Conservation (phyloP, 2,113 vertebrate species). For the Pelvicachromis taeniatus region DNA sequence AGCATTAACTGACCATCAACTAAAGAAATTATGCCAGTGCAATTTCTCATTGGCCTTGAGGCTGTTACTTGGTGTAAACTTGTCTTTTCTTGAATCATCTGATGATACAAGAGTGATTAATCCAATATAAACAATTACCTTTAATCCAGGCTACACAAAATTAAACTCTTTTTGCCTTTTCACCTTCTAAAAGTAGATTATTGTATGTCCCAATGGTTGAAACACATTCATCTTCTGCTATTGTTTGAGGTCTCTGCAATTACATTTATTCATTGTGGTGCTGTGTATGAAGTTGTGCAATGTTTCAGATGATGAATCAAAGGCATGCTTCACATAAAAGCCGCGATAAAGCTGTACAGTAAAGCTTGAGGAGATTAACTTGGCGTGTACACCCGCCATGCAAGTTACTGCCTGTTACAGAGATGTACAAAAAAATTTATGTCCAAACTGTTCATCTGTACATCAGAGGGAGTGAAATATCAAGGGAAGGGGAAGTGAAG, state of each 20-base stretch:
- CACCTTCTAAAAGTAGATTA: not conserved
- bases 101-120: not conserved
- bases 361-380: slow-evolving; percentile 26
- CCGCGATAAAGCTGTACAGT: slow-evolving; percentile 22
- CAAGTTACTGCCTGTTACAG: slow-evolving; percentile 8
- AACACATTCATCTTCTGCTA: not conserved
- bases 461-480: not conserved
- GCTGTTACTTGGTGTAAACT: not conserved
- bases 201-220: not conserved
- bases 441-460: not conserved
- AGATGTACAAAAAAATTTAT: not conserved
- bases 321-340: slow-evolving; percentile 26
- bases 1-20: not conserved
- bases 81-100: not conserved
- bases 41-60: not conserved
- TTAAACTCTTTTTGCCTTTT: not conserved
- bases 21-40: not conserved
- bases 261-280: not conserved
- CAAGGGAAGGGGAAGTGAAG: not conserved
- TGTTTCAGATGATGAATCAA: slow-evolving; percentile 11
- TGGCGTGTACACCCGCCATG: not conserved
- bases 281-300: slow-evolving; percentile 11
- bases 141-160: not conserved
- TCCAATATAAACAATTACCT: not conserved
- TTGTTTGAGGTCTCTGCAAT: not conserved